Percentiles rank a stretch among this genome's conserved stretches.
Evolutionary conservation across 2,113 vertebrate species (phyloP).

Genomic region (Notiomystis cincta): DNA sequence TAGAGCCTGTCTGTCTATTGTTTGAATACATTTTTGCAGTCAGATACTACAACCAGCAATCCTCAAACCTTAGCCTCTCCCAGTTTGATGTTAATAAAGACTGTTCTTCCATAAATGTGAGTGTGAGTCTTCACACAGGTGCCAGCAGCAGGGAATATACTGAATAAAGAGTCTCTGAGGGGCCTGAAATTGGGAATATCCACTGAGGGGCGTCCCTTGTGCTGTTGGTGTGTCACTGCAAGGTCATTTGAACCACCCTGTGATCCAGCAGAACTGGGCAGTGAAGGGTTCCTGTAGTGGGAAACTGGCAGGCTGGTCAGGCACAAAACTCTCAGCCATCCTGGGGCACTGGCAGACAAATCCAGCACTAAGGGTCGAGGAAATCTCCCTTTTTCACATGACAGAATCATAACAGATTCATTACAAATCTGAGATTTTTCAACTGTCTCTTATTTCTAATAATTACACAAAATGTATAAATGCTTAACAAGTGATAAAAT

Average conservation of each 20-base stretch:
- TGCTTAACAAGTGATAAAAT: not conserved
- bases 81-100: not conserved
- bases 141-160: not conserved
- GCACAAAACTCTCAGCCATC: accelerated
- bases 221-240: not conserved
- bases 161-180: not conserved
- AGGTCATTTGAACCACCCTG: no score
- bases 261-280: not conserved
- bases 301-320: not conserved
- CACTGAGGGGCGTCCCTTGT: not conserved
- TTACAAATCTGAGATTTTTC: not conserved
- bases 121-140: not conserved
- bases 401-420: not conserved
- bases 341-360: not conserved
- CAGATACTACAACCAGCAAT: not conserved
- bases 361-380: not conserved
- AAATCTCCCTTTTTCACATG: not conserved
- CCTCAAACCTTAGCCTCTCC: not conserved
- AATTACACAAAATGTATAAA: not conserved
- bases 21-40: not conserved
- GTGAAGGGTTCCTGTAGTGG: not conserved
- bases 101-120: not conserved
- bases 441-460: not conserved
- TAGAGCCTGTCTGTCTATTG: not conserved
- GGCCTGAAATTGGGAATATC: not conserved